phyloP scores from a whole-genome alignment of 2,888 invertebrate genomes.

The Epinotia ramella region DNA sequence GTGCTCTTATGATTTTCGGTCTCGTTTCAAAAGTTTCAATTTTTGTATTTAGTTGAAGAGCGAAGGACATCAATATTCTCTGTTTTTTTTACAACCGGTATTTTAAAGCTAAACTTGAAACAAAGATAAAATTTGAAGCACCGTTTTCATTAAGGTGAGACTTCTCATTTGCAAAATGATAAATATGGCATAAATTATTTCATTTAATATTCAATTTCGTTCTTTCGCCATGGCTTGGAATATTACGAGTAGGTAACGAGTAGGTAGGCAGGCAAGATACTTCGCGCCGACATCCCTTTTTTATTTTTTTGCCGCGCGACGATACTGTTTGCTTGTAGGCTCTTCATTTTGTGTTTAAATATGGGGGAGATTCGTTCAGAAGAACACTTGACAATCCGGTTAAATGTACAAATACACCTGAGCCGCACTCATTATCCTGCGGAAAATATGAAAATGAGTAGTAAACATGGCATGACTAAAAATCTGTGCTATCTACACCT shows the following conservation, averaged over 20 bases:
- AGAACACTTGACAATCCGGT: constrained; percentile 74
- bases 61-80: neutral
- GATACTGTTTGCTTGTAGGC: constrained; percentile 80
- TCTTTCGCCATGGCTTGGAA: constrained; percentile 75
- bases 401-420: constrained; percentile 67
- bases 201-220: constrained; percentile 86
- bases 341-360: constrained; percentile 83
- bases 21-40: neutral
- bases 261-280: constrained; percentile 62
- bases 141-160: constrained; percentile 83
- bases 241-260: constrained; percentile 70
- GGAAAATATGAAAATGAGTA: neutral
- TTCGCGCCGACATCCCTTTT: constrained; percentile 80
- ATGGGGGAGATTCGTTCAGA: constrained; percentile 76
- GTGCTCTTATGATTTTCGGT: neutral
- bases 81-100: neutral
- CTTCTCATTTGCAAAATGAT: constrained; percentile 85
- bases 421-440: constrained; percentile 46
- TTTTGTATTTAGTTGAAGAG: neutral
- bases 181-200: constrained; percentile 86
- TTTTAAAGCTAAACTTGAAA: constrained; percentile 47
- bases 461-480: neutral
- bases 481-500: neutral
- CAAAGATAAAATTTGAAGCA: constrained; percentile 65
- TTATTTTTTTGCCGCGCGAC: constrained; percentile 67